phyloP scores from a whole-genome alignment of 2,113 vertebrate species.

The Chunga burmeisteri region DNA sequence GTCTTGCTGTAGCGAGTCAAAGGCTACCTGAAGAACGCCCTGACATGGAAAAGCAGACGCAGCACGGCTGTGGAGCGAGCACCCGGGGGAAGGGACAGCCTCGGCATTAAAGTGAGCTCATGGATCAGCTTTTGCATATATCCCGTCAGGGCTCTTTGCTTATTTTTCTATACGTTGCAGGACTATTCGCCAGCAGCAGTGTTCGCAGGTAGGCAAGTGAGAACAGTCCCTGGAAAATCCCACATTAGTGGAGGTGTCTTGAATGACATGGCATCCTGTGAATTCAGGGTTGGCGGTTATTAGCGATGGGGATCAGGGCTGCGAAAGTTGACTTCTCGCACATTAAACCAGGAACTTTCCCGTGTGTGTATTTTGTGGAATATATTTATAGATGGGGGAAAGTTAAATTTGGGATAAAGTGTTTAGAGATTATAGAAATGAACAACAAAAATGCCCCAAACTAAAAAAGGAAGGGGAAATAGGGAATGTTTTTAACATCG shows the following conservation, averaged over 20 bases:
- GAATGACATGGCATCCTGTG: neutral
- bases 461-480: neutral
- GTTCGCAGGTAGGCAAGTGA: neutral
- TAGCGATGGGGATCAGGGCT: neutral
- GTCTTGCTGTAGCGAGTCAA: neutral
- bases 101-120: neutral
- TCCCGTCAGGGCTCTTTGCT: neutral
- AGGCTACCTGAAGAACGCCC: neutral
- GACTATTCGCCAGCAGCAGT: neutral
- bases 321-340: neutral
- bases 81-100: neutral
- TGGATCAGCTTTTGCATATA: neutral
- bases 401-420: neutral
- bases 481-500: neutral
- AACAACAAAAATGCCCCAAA: neutral
- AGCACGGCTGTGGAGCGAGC: neutral
- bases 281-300: too few relatives aligned
- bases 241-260: neutral
- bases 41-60: neutral
- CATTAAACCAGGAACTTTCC: neutral
- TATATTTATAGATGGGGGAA: neutral
- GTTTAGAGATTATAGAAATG: neutral
- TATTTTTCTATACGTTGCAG: neutral
- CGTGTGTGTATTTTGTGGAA: neutral
- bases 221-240: neutral